Evolutionary conservation across 2,888 invertebrate species (phyloP).

Genomic region (Andrena fulva): DNA sequence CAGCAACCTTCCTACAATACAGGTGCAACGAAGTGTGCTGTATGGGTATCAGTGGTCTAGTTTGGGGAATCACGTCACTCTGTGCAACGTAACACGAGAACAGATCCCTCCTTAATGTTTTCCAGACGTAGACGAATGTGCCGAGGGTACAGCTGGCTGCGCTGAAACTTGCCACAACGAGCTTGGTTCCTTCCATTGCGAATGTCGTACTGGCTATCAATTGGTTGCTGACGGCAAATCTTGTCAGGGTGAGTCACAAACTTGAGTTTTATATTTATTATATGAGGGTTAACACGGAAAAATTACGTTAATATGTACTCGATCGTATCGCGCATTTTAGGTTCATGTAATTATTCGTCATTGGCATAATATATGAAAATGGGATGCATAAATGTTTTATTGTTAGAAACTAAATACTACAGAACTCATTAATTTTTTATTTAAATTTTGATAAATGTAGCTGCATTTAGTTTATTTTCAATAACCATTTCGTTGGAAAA

Average conservation of each 20-base stretch:
- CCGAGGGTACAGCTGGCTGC: conserved; percentile 86
- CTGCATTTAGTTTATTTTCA: neutral
- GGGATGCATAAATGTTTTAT: neutral
- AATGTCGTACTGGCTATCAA: conserved; percentile 86
- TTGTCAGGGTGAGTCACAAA: conserved; percentile 84
- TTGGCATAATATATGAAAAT: neutral
- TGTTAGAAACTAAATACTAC: neutral
- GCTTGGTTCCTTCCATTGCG: conserved; percentile 87
- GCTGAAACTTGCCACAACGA: conserved; percentile 86
- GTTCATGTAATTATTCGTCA: too few relatives aligned
- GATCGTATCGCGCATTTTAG: too few relatives aligned
- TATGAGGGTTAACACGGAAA: too few relatives aligned
- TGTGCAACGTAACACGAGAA: neutral
- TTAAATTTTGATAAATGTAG: too few relatives aligned
- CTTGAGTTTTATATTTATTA: neutral
- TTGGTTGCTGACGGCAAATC: conserved; percentile 84
- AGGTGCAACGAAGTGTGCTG: too few relatives aligned
- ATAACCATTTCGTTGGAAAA: too few relatives aligned
- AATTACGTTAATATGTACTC: too few relatives aligned
- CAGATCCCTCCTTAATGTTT: conserved; percentile 1
- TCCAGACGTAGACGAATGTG: conserved; percentile 87
- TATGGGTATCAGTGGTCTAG: too few relatives aligned
- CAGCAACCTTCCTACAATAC: too few relatives aligned
- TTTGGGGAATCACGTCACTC: neutral
- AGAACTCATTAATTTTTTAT: too few relatives aligned